phyloP scores from a whole-genome alignment of 2,797 vertebrate species.

The Chrysocyon brachyurus region DNA sequence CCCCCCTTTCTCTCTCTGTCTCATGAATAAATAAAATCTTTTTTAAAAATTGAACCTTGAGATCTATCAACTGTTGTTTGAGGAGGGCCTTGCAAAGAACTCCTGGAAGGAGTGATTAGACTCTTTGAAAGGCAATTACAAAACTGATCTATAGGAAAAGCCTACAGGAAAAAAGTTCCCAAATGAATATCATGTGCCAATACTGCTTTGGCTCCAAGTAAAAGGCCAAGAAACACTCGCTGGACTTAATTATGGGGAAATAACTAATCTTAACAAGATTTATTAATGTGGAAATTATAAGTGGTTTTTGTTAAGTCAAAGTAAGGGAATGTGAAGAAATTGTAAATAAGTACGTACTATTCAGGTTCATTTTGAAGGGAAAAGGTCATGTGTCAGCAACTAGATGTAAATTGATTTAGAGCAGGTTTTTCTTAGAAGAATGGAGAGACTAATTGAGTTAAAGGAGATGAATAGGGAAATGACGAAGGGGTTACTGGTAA shows the following conservation, averaged over 20 bases:
- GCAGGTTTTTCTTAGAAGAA: background rate
- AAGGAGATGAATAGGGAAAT: background rate
- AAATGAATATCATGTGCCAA: background rate
- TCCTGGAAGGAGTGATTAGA: background rate
- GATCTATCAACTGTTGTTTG: background rate
- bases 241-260: background rate
- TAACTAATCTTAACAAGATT: background rate
- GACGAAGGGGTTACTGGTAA: background rate
- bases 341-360: background rate
- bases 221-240: background rate
- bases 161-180: background rate
- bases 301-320: background rate
- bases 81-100: background rate
- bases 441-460: background rate
- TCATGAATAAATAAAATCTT: too few species aligned
- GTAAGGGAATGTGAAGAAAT: background rate
- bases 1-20: rapidly evolving
- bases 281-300: background rate
- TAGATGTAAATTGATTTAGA: background rate
- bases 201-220: background rate
- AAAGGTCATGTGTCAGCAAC: background rate
- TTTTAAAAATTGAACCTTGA: background rate
- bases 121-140: background rate
- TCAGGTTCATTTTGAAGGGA: background rate
- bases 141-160: background rate